Evolutionary conservation across 2,113 vertebrate species (phyloP).

Genomic region (Neoarius graeffei): DNA sequence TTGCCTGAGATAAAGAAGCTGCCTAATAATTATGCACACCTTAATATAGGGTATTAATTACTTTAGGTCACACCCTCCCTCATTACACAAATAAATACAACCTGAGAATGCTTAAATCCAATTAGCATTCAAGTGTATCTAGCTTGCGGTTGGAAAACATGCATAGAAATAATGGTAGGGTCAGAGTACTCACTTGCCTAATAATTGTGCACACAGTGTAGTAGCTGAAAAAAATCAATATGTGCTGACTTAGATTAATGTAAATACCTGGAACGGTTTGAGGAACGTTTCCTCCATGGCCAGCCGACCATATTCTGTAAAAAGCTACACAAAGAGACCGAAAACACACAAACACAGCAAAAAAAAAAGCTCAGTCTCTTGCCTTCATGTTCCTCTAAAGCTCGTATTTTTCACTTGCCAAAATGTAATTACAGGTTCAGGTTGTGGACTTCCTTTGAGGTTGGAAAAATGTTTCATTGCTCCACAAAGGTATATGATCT

Average conservation of each 20-base stretch:
- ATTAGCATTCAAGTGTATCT: no score
- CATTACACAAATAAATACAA: no score
- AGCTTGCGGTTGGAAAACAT: no score
- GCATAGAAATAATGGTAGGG: no score
- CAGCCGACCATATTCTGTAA: slow-evolving; percentile 94
- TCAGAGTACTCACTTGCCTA: no score
- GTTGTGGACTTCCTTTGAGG: slow-evolving; percentile 7
- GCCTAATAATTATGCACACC: no score
- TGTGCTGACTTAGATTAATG: neutral
- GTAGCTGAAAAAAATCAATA: neutral
- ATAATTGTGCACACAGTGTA: no score
- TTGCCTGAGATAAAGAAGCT: no score
- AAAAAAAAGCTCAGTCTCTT: neutral
- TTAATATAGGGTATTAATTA: no score
- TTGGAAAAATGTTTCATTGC: slow-evolving; percentile 6
- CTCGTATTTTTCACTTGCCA: neutral
- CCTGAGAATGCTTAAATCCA: no score
- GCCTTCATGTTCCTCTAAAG: neutral
- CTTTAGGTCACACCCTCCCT: no score
- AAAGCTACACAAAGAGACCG: slow-evolving; percentile 78
- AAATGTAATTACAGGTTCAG: slow-evolving; percentile 20
- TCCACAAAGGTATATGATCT: slow-evolving; percentile 17
- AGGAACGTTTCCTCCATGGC: slow-evolving; percentile 98
- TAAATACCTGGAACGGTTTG: slow-evolving; percentile 93
- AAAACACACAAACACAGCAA: neutral